Evolutionary conservation across 2,797 vertebrate genomes (phyloP).

Genomic region (Vireo griseus): DNA sequence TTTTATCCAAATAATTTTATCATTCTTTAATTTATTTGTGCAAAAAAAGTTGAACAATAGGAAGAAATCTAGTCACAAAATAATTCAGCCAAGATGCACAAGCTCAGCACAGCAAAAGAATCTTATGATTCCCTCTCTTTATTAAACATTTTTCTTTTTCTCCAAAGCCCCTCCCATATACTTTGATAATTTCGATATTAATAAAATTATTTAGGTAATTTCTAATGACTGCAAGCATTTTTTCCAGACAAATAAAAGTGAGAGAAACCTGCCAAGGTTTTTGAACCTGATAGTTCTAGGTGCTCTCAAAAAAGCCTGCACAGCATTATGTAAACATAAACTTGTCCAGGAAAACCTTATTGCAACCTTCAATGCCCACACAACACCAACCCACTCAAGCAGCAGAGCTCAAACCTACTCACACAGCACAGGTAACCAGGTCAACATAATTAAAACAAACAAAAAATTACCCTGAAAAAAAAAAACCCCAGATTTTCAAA

Average conservation of each 20-base stretch:
- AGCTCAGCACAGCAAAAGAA: not conserved
- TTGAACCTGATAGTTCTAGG: not conserved
- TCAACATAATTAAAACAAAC: not conserved
- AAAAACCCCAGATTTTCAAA: accelerated
- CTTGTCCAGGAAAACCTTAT: not conserved
- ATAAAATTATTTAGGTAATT: not conserved
- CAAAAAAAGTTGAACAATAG: not conserved
- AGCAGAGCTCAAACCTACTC: not conserved
- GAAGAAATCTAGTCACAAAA: not conserved
- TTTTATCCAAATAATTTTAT: not conserved
- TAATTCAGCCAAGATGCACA: not conserved
- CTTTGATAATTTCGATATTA: not conserved
- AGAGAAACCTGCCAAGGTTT: not conserved
- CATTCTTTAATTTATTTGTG: not conserved
- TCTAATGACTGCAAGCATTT: not conserved
- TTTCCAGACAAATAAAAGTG: not conserved
- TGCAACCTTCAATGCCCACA: not conserved
- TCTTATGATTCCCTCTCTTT: not conserved
- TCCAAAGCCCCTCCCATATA: not conserved
- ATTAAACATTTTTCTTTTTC: not conserved
- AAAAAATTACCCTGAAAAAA: not conserved
- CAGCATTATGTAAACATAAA: not conserved
- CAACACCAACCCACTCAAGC: not conserved
- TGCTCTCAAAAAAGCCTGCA: not conserved
- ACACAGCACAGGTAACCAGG: not conserved